Base-by-base conservation (phyloP, 2,888 invertebrate species). In the Philhelius pedissequus region DNA sequence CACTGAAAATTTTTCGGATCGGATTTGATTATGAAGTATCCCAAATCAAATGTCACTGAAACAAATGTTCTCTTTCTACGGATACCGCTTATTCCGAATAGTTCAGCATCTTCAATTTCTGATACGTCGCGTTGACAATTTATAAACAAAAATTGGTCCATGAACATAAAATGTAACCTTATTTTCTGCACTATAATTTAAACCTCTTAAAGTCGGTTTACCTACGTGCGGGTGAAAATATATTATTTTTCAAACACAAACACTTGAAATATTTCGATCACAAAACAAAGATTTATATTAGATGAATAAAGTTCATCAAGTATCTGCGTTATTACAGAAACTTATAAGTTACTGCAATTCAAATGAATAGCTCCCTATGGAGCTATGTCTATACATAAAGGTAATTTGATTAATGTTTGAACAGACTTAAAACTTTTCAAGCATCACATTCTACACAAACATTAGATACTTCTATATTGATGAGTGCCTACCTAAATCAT, bases 181-280 rank as follows among this genome's bases (percentile, higher is more conserved):
- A 32, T 7, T 15, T 3, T 4, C 32, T 1, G 1, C 0, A 35
- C 56, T 60, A 60, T 60, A 79, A 78, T 58, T 73, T 56, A 20
- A 71, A 35, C 7, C 20, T 22, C n/a, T 25, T 40, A 4, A 15
- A 25, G 5, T 25, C 11, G 0, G 6, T 25, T 25, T 5, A 9
- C 40, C 9, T 5, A 80, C 68, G 79, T 75, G n/a, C n/a, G 79
- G 68, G 75, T 75, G 60, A 68, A 27, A 60, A 50, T 30, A 50
- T 30, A 48, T 15, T 68, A 25, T 69, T 40, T 50, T 68, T 68
- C 7, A n/a, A 69, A 25, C 32, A 60, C 7, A n/a, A 69, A 25
- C 32, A 60, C 62, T 62, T 69, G 30, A 22, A 69, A 43, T 18
- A 56, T 35, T 30, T 35, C 58, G 56, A 66, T 50, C 66, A 32